Evolutionary conservation across 2,113 vertebrate species (phyloP), one percentile per base, ranked within the genome.

Genomic region (Tyrannus savana): DNA sequence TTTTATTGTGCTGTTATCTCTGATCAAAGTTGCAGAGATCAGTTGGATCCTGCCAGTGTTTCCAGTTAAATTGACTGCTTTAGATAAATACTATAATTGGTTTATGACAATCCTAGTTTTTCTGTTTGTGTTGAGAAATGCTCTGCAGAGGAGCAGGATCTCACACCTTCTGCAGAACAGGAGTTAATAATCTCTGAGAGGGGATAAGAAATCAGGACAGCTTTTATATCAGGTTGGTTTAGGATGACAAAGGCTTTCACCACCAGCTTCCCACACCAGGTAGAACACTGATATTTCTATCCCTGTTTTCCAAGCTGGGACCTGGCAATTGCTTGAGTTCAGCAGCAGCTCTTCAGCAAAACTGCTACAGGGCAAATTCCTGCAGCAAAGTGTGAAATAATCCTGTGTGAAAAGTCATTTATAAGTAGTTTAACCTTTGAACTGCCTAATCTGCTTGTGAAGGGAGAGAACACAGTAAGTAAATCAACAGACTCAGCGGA

Each of bases 391-490:
- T 4, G 0, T 92, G 72, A 77, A 94, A 92, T 66, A 74, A 90
- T 47, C 76, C 76, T 2, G 42, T 59, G 86, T 74, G 90, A 95
- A 90, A 97, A 95, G 80, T 90, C 90, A 92, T 78, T 84, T 81
- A 8, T 50, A 74, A 90, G 85, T 12, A 50, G 75, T 90, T 96
- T 94, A 83, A 90, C 94, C 83, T 96, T 67, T 95, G 89, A 90
- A 81, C 89, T 93, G 74, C 69, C 75, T 80, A 50, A 89, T 77
- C 90, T 88, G 79, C 75, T 67, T 73, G 67, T 63, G 90, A 59
- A 67, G 84, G 79, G 74, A 30, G 35, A 55, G 50, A 93, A 77
- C 46, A 23, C 0, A 3, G 18, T 31, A 76, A 93, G 77, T 90
- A 66, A 92, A 77, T 22, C 23, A 56, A 41, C 67, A 72, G 80